A percentile compares a stretch with the other conserved stretches of the same genome.
Conservation (phyloP, 2,888 invertebrate genomes). For the Tenthredo livida region DNA sequence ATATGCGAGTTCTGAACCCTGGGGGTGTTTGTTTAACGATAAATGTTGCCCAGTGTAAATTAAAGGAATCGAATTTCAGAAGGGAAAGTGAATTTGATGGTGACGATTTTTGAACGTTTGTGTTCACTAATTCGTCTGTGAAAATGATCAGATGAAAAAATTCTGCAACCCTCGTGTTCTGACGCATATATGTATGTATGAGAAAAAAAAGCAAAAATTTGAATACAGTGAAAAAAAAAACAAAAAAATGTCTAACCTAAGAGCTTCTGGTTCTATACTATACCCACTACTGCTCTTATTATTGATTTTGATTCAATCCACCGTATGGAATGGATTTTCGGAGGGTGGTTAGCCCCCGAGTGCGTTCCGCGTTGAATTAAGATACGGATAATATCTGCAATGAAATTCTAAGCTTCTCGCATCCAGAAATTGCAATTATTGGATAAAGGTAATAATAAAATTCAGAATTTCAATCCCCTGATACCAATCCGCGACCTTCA, state of each 20-base stretch:
- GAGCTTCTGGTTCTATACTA: neutral
- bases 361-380: conserved; percentile 28
- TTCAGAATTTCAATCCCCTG: neutral
- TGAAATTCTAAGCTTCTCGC: neutral
- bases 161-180: neutral
- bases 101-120: neutral
- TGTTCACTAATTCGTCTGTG: neutral
- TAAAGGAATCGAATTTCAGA: conserved; percentile 27
- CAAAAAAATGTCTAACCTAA: neutral
- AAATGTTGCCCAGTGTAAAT: conserved; percentile 39
- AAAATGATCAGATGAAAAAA: neutral
- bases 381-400: conserved; percentile 12
- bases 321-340: conserved; percentile 38
- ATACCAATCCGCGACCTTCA: neutral
- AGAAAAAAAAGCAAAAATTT: neutral
- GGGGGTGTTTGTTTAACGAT: conserved; percentile 31
- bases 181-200: neutral
- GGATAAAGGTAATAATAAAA: conserved; percentile 1
- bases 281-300: conserved; percentile 5
- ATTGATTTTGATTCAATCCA: conserved; percentile 48
- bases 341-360: conserved; percentile 36
- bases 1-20: neutral
- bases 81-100: conserved; percentile 9
- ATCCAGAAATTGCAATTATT: neutral
- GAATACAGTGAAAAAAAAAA: neutral